Conservation (phyloP, 1,140 invertebrate genomes). For the Drosophila kepulauana region DNA sequence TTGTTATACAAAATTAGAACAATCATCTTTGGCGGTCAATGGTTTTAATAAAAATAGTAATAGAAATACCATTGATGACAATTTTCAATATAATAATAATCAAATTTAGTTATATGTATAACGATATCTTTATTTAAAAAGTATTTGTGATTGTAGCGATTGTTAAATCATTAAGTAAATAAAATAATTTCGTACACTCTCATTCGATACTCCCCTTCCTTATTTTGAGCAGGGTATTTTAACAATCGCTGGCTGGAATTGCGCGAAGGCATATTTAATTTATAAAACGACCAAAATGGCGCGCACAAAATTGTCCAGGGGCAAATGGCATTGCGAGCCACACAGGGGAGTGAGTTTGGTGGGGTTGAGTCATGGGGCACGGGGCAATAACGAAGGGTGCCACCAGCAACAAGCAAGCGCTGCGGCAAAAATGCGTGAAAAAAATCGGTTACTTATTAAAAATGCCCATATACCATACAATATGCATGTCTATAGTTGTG, state of each 20-base stretch:
- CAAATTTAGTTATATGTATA: too few species aligned
- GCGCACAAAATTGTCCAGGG: constrained; percentile 54
- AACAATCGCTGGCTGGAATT: constrained; percentile 53
- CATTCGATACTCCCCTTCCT: neutral
- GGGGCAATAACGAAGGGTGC: constrained; percentile 19
- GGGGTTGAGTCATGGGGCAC: neutral
- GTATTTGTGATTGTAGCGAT: too few species aligned
- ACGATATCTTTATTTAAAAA: too few species aligned
- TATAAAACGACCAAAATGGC: constrained; percentile 70
- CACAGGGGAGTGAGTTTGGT: neutral
- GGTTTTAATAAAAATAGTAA: too few species aligned
- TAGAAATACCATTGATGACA: too few species aligned
- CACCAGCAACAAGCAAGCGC: neutral
- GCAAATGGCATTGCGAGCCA: constrained; percentile 18
- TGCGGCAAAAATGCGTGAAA: constrained; percentile 45
- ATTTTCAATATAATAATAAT: too few species aligned
- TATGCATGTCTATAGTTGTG: constrained; percentile 50
- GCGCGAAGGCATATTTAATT: constrained; percentile 73
- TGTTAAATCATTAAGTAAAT: too few species aligned
- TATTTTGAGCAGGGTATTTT: constrained; percentile 1
- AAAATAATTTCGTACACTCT: neutral
- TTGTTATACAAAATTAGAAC: too few species aligned
- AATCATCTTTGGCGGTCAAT: too few species aligned
- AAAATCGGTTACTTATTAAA: constrained; percentile 78
- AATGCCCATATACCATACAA: constrained; percentile 78